phyloP scores from a whole-genome alignment of 92 coral and sea anemone genomes.

The Porites cylindrica region DNA sequence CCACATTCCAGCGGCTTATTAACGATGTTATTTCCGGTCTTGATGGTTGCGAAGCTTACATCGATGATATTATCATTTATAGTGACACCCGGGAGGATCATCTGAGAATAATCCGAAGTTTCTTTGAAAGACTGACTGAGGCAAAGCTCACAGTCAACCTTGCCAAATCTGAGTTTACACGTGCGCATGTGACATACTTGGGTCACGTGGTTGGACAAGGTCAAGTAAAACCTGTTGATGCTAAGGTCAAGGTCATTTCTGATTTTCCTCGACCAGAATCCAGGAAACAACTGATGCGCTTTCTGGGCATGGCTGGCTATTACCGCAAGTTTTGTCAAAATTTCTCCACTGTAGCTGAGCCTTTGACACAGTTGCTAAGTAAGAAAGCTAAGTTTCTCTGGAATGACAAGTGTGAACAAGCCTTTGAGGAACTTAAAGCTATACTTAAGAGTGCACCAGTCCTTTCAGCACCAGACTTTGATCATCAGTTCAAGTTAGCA shows the following conservation, averaged over 20 bases:
- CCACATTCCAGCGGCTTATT: slow-evolving; percentile 41
- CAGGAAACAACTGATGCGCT: slow-evolving; percentile 62
- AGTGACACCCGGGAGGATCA: slow-evolving; percentile 62
- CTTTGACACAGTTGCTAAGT: slow-evolving; percentile 47
- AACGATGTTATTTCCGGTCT: slow-evolving; percentile 31
- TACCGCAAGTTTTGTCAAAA: slow-evolving; percentile 66
- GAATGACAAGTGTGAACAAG: slow-evolving; percentile 54
- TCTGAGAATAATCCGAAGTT: slow-evolving; percentile 33
- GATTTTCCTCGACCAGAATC: slow-evolving; percentile 31
- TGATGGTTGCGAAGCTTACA: slow-evolving; percentile 57
- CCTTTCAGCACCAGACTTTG: slow-evolving; percentile 56
- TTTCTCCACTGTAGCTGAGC: slow-evolving; percentile 54
- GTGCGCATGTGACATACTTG: slow-evolving; percentile 56
- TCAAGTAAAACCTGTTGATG: slow-evolving; percentile 50
- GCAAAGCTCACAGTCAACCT: slow-evolving; percentile 60
- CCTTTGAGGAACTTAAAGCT: slow-evolving; percentile 64
- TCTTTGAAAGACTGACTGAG: slow-evolving; percentile 38
- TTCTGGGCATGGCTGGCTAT: slow-evolving; percentile 74
- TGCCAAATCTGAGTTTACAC: slow-evolving; percentile 49
- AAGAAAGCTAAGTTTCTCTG: slow-evolving; percentile 52
- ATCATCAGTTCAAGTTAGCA: neutral
- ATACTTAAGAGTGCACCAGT: slow-evolving; percentile 67
- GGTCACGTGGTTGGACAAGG: slow-evolving; percentile 71
- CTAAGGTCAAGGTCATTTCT: slow-evolving; percentile 38
- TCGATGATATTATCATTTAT: slow-evolving; percentile 64